These are phyloP conservation scores for Helicoverpa armigera DNA, from an alignment of 1,140 invertebrate species.

Conservation along the genomic window DNA sequence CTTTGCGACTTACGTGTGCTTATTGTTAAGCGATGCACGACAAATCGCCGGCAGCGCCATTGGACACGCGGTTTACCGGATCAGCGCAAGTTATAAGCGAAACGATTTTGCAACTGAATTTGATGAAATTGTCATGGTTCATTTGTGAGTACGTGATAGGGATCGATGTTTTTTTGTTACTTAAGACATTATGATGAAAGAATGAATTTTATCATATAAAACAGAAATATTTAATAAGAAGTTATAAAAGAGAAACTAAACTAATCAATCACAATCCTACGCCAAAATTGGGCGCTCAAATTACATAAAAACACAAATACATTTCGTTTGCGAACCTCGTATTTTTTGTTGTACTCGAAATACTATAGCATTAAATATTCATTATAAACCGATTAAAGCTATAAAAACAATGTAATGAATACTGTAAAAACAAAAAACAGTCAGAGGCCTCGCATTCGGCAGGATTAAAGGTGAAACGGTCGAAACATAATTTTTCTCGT, in stretches of 20 bases:
- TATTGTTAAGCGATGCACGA: conserved; percentile 58
- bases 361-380: conserved; percentile 46
- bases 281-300: conserved; percentile 1
- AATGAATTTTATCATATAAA: not conserved
- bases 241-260: not conserved
- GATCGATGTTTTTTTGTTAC: not conserved
- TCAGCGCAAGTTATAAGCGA: conserved; percentile 45
- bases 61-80: conserved; percentile 51
- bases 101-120: conserved; percentile 1
- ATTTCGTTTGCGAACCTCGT: not conserved
- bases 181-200: not conserved
- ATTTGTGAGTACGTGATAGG: not conserved
- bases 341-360: conserved; percentile 19
- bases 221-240: not conserved
- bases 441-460: conserved; percentile 5
- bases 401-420: conserved; percentile 41
- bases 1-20: conserved; percentile 51
- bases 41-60: conserved; percentile 53
- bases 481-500: conserved; percentile 12
- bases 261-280: not conserved
- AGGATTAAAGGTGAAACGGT: conserved; percentile 22
- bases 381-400: conserved; percentile 42
- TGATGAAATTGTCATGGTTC: not conserved
- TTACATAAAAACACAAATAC: conserved; percentile 24
- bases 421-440: conserved; percentile 14